Evolutionary conservation across 2,888 invertebrate species (phyloP), one percentile per base, ranked within the genome.

Genomic region (Meghimatium bilineatum): DNA sequence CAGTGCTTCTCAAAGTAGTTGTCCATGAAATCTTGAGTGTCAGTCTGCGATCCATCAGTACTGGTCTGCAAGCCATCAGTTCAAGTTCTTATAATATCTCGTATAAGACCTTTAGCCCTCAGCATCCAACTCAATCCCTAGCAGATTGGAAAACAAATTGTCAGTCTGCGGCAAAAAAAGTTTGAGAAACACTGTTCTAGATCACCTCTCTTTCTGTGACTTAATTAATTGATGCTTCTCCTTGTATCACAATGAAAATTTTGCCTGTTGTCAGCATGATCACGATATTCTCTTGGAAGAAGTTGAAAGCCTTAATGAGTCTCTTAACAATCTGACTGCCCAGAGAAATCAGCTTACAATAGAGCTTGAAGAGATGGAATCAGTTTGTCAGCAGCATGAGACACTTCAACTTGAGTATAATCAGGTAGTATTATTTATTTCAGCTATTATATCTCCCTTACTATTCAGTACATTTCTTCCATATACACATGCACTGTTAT

Each of bases 261-360:
- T 76, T 56, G 20, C 26, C 49, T n/a, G 10, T 78, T 8, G 66
- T 38, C 74, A 90, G 85, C 89, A 90, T 69, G 90, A 92, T 83
- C 90, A 92, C 85, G 90, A 89, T 56, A 89, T 91, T 49, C 89
- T 92, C 20, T 79, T 91, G 74, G 91, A 90, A 77, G 91, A 92
- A 80, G 88, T 91, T 76, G 89, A 92, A 86, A 91, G 90, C 84
- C 81, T 91, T 78, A 90, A 89, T 83, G 87, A 85, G 26, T 38
- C 72, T 3, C 60, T 76, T 6, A 63, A 63, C 23, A 60, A 80
- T 23, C 32, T 87, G 78, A 78, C 80, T 8, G 60, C 78, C 0
- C 86, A 88, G 82, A 77, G 84, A 23, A 85, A 88, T 63, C 69
- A 86, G 60, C 87, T 89, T 87, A 89, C 89, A 49, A 87, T 88